Conservation (phyloP, 2,113 vertebrate genomes). For the Crotalus tigris region DNA sequence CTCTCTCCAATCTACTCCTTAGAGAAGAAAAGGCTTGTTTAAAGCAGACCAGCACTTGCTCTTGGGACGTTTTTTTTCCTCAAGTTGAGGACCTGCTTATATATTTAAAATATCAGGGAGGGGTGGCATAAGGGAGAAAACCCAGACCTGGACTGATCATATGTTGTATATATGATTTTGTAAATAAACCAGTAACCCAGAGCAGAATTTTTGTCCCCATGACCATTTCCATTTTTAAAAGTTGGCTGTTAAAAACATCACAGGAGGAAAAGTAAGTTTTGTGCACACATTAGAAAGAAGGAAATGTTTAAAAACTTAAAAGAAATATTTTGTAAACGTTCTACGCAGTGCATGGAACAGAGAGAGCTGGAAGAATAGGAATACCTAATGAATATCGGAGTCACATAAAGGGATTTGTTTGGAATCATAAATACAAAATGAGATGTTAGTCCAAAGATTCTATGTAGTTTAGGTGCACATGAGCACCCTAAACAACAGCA, state of each 20-base stretch:
- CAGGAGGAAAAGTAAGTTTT: no score
- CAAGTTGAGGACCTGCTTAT: conserved; percentile 13
- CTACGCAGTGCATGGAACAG: no score
- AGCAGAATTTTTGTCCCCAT: conserved; percentile 3
- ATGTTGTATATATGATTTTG: conserved; percentile 63
- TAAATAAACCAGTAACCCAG: conserved; percentile 63
- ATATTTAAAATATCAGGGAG: conserved; percentile 17
- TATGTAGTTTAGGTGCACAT: neutral
- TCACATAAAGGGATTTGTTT: neutral
- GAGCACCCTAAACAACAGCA: neutral
- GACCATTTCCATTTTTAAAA: neutral
- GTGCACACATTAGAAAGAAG: neutral
- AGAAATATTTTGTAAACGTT: neutral
- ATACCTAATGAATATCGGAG: neutral
- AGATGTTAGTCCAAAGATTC: no score
- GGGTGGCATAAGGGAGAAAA: neutral
- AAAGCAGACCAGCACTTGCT: neutral
- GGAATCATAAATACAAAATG: neutral
- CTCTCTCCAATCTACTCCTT: neutral
- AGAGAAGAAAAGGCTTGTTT: neutral
- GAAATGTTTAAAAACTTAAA: neutral
- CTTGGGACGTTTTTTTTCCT: conserved; percentile 1
- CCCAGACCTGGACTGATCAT: neutral
- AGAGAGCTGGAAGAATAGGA: neutral
- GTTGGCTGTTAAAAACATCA: neutral